Base-by-base conservation (phyloP, 2,888 invertebrate species). In the Andrena bucephala region DNA sequence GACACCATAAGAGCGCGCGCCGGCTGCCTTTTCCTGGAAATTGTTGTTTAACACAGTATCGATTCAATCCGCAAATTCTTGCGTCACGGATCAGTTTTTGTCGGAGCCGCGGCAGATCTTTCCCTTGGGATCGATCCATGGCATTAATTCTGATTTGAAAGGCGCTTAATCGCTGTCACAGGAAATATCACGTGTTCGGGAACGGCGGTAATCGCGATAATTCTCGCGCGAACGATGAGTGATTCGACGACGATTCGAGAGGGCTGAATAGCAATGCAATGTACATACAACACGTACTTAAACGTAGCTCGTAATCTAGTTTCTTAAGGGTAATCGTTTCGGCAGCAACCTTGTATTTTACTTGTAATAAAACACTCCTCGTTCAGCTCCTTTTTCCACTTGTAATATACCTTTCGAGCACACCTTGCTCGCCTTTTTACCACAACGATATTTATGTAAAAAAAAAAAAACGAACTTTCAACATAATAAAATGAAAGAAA, bases 1-100 rank as follows among this genome's bases (percentile, higher is more conserved):
- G 72, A 77, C 81, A 78, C 81, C 81, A 76, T 81, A 87, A 81
- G 50, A 77, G 87, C 42, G 13, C 59, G 20, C 65, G 65, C 66
- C 63, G 63, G 50, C 52, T 36, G 74, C 60, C 33, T 67, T 85
- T 87, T 85, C 77, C 75, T 54, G 81, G 67, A 73, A 85, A 78
- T 73, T 60, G 67, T 85, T 52, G 54, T 72, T 73, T 59, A 57
- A 24, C n/a, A 59, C 36, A 16, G 27, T 77, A 74, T 75, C 71
- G 77, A 81, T 77, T 60, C 59, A 29, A 42, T 54, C 36, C 63
- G 68, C 59, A 66, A 67, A 68, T 71, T 24, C 27, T 73, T 66
- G 59, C 74, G 59, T 68, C 62, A 70, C 16, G n/a, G 29, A 8
- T 16, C 1, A 10, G 27, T n/a, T 54, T 42, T 50, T 48, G 1